These are phyloP conservation scores for Lates calcarifer DNA, from an alignment of 2,113 vertebrate species.

Conservation along the genomic window DNA sequence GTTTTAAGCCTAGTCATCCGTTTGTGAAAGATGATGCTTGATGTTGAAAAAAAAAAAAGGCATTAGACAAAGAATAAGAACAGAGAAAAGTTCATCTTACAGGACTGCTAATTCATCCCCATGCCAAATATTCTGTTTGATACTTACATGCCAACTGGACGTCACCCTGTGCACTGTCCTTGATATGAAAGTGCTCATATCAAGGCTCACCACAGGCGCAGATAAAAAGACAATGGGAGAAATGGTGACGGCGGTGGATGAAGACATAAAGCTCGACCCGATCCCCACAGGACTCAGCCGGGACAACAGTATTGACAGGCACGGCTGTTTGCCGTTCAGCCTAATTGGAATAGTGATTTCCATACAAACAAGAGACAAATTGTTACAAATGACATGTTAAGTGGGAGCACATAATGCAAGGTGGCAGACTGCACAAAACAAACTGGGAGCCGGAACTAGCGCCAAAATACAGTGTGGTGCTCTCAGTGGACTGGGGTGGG, in stretches of 20 bases:
- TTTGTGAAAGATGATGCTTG: constrained; percentile 62
- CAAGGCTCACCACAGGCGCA: not conserved
- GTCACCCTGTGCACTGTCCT: constrained; percentile 8
- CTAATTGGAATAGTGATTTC: constrained; percentile 74
- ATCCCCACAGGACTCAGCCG: constrained; percentile 14
- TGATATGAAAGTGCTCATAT: constrained; percentile 33
- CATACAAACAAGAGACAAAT: constrained; percentile 75
- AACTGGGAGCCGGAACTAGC: constrained; percentile 24
- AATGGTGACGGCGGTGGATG: constrained; percentile 5
- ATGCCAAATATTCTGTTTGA: constrained; percentile 44
- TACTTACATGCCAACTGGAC: constrained; percentile 32
- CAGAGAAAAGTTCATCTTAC: constrained; percentile 52
- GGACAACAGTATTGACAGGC: constrained; percentile 57
- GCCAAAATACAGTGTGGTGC: constrained; percentile 29
- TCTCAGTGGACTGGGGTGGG: constrained; percentile 29
- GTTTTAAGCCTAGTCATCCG: constrained; percentile 61
- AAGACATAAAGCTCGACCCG: constrained; percentile 32
- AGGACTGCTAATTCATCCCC: constrained; percentile 49
- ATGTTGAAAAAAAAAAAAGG: constrained; percentile 5
- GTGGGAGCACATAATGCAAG: constrained; percentile 54
- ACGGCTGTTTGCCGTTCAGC: constrained; percentile 31
- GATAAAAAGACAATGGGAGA: constrained; percentile 28
- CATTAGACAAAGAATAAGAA: constrained; percentile 39
- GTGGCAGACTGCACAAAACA: constrained; percentile 44
- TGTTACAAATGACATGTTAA: constrained; percentile 71